Conservation (phyloP, 2,797 vertebrate species). For the Carapus acus region DNA sequence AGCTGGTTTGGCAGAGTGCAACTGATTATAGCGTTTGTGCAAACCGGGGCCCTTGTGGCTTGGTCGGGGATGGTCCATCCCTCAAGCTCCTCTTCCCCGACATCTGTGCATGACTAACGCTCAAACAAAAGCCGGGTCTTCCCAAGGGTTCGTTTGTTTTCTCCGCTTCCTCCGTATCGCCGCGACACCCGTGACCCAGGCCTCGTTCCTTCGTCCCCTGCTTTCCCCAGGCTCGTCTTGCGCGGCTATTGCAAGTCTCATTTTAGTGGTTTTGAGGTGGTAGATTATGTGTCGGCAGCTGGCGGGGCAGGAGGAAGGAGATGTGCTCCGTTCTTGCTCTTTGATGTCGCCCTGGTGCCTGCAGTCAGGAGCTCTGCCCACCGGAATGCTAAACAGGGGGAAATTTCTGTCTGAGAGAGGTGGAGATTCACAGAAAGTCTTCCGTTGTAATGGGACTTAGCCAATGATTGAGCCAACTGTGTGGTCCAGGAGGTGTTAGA, state of each 20-base stretch:
- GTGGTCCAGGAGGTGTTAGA: constrained; percentile 26
- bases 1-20: constrained; percentile 56
- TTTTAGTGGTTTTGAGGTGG: constrained; percentile 36
- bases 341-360: constrained; percentile 50
- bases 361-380: constrained; percentile 40
- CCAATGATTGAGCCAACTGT: constrained; percentile 38
- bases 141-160: constrained; percentile 41
- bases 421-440: constrained; percentile 19
- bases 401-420: constrained; percentile 23
- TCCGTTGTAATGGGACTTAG: constrained; percentile 46
- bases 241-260: constrained; percentile 34
- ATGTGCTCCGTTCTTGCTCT: constrained; percentile 30
- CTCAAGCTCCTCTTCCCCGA: constrained; percentile 47
- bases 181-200: constrained; percentile 38
- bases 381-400: constrained; percentile 16
- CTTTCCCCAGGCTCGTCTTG: constrained; percentile 45
- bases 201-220: too few species aligned
- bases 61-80: constrained; percentile 53
- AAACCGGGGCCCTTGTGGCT: constrained; percentile 56
- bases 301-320: constrained; percentile 26
- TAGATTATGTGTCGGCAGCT: constrained; percentile 40
- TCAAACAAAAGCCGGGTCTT: constrained; percentile 51
- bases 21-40: constrained; percentile 71
- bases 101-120: constrained; percentile 67
- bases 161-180: constrained; percentile 48